Evolutionary conservation across 30 jellyfish, hydroid and myxozoan genomes (phyloP).

Genomic region (Aurelia sp.): DNA sequence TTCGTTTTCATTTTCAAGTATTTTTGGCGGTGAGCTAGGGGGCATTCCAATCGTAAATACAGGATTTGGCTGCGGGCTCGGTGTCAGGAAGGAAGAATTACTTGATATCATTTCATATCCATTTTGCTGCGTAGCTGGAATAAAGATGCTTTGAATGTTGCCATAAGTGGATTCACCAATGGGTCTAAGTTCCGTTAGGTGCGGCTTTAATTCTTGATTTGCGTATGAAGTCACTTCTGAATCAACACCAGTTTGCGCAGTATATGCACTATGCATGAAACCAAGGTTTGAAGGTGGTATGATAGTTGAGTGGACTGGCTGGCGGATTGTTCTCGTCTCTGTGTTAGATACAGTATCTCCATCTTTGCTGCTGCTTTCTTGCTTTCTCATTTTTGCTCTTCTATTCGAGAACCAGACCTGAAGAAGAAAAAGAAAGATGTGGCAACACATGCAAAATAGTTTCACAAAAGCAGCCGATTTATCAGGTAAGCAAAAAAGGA

Average conservation of each 20-base stretch:
- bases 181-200: conserved; percentile 80
- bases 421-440: background rate
- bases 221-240: conserved; percentile 52
- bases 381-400: conserved; percentile 98
- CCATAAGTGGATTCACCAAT: conserved; percentile 78
- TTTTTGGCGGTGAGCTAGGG: conserved; percentile 42
- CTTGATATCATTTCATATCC: conserved; percentile 76
- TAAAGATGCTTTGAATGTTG: conserved; percentile 78
- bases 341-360: background rate
- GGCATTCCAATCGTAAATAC: conserved; percentile 86
- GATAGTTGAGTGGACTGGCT: conserved; percentile 48
- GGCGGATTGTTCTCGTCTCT: conserved; percentile 40
- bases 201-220: conserved; percentile 77
- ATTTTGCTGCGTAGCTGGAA: conserved; percentile 83
- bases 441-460: no score
- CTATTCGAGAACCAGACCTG: conserved; percentile 99
- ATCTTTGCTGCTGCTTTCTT: conserved; percentile 67
- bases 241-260: conserved; percentile 51
- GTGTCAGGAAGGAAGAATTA: conserved; percentile 81
- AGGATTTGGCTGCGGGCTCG: conserved; percentile 87
- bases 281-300: conserved; percentile 73
- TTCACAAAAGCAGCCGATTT: no score
- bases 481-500: no score
- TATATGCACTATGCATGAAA: conserved; percentile 39
- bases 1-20: conserved; percentile 30